Evolutionary conservation across 2,888 invertebrate species (phyloP).

Genomic region (Koerneria pararmatus): DNA sequence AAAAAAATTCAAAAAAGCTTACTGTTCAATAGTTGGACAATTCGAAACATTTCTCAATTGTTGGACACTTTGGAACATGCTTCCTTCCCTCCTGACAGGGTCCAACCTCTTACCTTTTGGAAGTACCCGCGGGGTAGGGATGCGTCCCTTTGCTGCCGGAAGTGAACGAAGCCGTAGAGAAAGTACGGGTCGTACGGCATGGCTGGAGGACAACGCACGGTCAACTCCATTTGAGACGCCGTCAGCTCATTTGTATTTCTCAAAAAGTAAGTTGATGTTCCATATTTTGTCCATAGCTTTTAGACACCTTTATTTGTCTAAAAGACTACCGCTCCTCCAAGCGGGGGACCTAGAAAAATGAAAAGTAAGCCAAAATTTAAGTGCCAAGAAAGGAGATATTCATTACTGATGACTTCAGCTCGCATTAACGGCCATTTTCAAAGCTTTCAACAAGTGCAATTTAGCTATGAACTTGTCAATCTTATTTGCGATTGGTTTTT

Average conservation of each 20-base stretch:
- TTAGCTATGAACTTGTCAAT: too few species aligned
- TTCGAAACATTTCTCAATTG: conserved; percentile 13
- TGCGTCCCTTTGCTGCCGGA: conserved; percentile 89
- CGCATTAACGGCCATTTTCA: too few species aligned
- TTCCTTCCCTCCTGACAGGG: conserved; percentile 20
- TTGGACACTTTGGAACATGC: conserved; percentile 24
- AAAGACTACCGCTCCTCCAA: background rate
- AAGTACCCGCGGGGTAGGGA: conserved; percentile 91
- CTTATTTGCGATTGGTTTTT: too few species aligned
- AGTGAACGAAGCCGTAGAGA: conserved; percentile 96
- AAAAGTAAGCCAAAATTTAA: background rate
- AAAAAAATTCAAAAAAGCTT: too few species aligned
- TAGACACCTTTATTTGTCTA: too few species aligned
- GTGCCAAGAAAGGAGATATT: too few species aligned
- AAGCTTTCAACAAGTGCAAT: too few species aligned
- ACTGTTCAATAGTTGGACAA: conserved; percentile 1
- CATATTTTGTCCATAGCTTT: too few species aligned
- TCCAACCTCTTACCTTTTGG: conserved; percentile 76
- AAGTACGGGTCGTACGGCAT: conserved; percentile 77
- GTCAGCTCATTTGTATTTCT: background rate
- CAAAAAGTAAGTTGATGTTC: too few species aligned
- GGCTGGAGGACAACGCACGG: conserved; percentile 18
- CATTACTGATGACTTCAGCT: too few species aligned
- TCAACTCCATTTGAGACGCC: background rate
- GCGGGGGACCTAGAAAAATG: too few species aligned